Evolutionary conservation across 2,797 vertebrate species (phyloP).

Genomic region (Xenops minutus): DNA sequence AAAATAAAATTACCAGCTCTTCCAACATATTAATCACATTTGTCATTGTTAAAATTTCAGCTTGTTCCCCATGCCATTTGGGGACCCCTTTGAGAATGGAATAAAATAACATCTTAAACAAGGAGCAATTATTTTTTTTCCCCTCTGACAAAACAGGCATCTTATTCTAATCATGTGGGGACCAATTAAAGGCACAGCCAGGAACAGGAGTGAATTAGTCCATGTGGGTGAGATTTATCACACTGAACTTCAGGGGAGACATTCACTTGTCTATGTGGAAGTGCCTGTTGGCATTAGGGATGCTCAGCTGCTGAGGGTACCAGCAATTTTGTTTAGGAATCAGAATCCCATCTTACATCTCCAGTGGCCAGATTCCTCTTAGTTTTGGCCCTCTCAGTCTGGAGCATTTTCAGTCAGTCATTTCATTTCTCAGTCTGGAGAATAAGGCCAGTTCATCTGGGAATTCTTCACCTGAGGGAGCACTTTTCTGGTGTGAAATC

Average conservation of each 20-base stretch:
- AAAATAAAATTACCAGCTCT: background rate
- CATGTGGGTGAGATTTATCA: background rate
- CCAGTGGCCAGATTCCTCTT: background rate
- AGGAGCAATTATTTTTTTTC: background rate
- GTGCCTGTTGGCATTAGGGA: background rate
- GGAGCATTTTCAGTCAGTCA: background rate
- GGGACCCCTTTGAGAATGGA: background rate
- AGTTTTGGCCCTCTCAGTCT: background rate
- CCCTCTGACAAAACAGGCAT: background rate
- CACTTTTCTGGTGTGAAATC: background rate
- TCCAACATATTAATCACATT: background rate
- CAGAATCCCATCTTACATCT: background rate
- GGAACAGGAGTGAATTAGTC: background rate
- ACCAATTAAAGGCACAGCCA: background rate
- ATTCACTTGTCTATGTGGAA: background rate
- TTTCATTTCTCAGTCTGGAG: too few relatives aligned
- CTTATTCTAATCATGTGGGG: background rate
- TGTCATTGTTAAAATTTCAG: background rate
- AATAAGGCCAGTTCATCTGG: background rate
- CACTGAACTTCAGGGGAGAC: background rate
- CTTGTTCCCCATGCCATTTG: background rate
- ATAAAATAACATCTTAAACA: background rate
- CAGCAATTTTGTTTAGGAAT: background rate
- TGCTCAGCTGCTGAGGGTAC: background rate
- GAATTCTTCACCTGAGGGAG: background rate